A percentile compares a stretch with the other conserved stretches of the same genome.
Evolutionary conservation across 2,797 vertebrate genomes (phyloP).

Genomic region (Esox lucius): DNA sequence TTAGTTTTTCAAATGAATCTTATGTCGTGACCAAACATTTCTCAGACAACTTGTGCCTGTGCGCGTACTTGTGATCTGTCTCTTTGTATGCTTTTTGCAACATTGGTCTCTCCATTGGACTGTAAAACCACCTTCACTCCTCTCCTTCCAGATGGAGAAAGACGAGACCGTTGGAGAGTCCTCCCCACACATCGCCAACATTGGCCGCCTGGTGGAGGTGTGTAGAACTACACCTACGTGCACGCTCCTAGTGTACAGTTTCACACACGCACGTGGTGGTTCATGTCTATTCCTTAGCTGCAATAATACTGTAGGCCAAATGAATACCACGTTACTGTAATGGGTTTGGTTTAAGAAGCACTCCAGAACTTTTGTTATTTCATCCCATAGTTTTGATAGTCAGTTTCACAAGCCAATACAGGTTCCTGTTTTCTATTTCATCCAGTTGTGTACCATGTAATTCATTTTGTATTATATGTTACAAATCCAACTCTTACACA

Average conservation of each 20-base stretch:
- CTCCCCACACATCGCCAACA: conserved; percentile 97
- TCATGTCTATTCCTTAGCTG: background rate
- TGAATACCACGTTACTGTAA: background rate
- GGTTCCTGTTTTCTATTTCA: too few species aligned
- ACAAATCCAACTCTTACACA: too few species aligned
- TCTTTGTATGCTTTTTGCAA: background rate
- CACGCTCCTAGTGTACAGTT: background rate
- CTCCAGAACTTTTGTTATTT: too few species aligned
- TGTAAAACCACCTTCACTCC: background rate
- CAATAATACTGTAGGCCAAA: background rate
- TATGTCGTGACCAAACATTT: background rate
- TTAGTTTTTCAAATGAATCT: too few species aligned
- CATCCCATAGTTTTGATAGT: too few species aligned
- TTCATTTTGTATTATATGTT: too few species aligned
- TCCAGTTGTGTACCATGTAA: too few species aligned
- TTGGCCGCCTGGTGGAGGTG: conserved; percentile 96
- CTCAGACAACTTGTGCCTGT: background rate
- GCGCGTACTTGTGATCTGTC: background rate
- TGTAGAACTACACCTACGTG: conserved; percentile 41
- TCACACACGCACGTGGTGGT: background rate
- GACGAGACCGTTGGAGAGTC: conserved; percentile 95
- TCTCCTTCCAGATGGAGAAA: conserved; percentile 88
- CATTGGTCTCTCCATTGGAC: background rate
- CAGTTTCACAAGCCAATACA: too few species aligned
- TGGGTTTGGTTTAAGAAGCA: too few species aligned